phyloP scores from a whole-genome alignment of 2,888 invertebrate species.

The Colletes collaris region DNA sequence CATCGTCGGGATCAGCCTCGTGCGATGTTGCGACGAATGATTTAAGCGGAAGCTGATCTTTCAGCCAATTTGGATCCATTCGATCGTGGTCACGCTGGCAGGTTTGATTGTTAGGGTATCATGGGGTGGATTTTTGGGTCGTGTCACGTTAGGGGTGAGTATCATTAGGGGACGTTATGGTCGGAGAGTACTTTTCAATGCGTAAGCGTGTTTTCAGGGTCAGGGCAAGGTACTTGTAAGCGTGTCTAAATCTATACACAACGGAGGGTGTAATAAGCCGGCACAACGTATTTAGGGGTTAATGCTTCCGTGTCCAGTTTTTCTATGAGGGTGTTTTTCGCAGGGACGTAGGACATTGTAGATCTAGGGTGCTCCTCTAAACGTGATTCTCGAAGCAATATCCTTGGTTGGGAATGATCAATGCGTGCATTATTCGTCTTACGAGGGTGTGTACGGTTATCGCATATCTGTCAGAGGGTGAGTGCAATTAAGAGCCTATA shows the following conservation, averaged over 20 bases:
- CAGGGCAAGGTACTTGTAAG: slow-evolving; percentile 15
- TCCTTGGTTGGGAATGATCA: slow-evolving; percentile 34
- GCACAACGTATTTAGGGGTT: slow-evolving; percentile 23
- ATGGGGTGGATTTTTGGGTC: slow-evolving; percentile 16
- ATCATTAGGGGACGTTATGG: slow-evolving; percentile 5
- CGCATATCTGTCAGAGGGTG: slow-evolving; percentile 42
- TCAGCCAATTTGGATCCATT: not conserved
- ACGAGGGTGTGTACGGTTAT: slow-evolving; percentile 45
- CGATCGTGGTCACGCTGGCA: not conserved
- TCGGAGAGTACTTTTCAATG: slow-evolving; percentile 9
- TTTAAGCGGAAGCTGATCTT: slow-evolving; percentile 48
- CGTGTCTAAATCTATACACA: slow-evolving; percentile 10
- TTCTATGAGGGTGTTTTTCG: not conserved
- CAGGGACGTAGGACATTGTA: not conserved
- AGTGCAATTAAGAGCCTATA: slow-evolving; percentile 66
- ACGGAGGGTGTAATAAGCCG: not conserved
- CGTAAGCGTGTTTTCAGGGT: slow-evolving; percentile 32
- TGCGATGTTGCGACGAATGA: slow-evolving; percentile 14
- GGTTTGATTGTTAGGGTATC: slow-evolving; percentile 12
- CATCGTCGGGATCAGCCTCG: not conserved
- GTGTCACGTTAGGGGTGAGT: not conserved
- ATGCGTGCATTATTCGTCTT: slow-evolving; percentile 53
- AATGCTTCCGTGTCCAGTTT: slow-evolving; percentile 30
- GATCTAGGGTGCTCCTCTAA: not conserved
- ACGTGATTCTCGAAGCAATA: slow-evolving; percentile 35